Evolutionary conservation across 2,797 vertebrate species (phyloP), one percentile per base, ranked within the genome.

Genomic region (Siniperca scherzeri): DNA sequence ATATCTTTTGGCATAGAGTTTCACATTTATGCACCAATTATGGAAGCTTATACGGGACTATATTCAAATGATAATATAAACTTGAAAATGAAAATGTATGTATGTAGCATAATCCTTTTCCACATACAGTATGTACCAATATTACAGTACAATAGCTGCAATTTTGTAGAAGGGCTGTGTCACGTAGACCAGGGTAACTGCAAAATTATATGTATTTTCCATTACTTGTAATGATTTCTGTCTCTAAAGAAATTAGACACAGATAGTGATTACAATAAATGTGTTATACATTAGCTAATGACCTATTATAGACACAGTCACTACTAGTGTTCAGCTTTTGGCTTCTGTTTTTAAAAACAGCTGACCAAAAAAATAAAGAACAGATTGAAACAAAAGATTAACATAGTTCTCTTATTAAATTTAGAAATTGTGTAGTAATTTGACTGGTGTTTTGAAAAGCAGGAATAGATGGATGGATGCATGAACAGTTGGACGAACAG

Each of bases 1-100:
- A 13, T 55, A 67, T 74, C 5, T 76, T 36, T 38, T 64, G 19
- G 25, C 44, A 71, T 4, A 70, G 60, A 62, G 16, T 17, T 70
- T 50, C 17, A 22, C 14, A 38, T 53, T 68, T 27, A 46, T 48
- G 5, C 4, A 67, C 2, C 36, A 70, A 14, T 25, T 30, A 30
- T 30, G 30, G 30, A 30, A 30, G 30, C 30, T 30, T 30, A 30
- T 30, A 30, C 30, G 3, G 30, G 30, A 30, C 30, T 30, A 30
- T 30, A 30, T 30, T 30, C 30, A 30, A 30, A 30, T 30, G 30
- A 30, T 30, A 30, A 30, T 30, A 2, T 30, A 30, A 30, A 30
- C 30, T 30, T 30, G 30, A 30, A 30, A 30, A 30, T 30, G 2
- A 30, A 30, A 30, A 30, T 3, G 30, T 30, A 30, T 36, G 6